Base-by-base conservation (phyloP, 2,113 vertebrate genomes). In the Bambusicola thoracicus region DNA sequence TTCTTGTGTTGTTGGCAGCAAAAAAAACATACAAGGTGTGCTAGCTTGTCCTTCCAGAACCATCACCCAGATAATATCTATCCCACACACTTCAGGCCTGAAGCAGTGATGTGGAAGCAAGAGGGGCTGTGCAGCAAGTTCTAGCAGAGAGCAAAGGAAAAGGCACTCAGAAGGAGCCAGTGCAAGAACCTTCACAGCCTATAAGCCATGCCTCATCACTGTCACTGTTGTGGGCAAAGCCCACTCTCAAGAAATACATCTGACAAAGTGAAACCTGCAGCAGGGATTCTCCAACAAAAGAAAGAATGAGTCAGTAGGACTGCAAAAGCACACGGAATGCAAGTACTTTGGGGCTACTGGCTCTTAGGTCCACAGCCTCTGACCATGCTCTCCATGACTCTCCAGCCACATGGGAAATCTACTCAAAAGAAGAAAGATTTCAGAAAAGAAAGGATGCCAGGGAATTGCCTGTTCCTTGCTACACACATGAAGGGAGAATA, bases 21-120 rank as follows among this genome's bases (percentile, higher is more conserved):
- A 53, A 16, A 29, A 93, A 83, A 22, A 20, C 65, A 90, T n/a
- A 1, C 8, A 62, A 74, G 69, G 78, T 73, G 83, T 96, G 78
- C 70, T 69, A 91, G 81, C 53, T 59, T 68, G 48, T 75, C 94
- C 70, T 92, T 87, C 84, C 92, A 96, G 78, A 94, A 87, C 72
- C 56, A 2, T 81, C 85, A 85, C 34, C 20, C 24, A 78, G 76
- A 83, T 83, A 94, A 72, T 24, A 94, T 78, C 91, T 94, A 53
- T 78, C 41, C 68, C 72, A 75, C 30, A 5, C 29, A 74, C 51
- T 77, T 81, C 72, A 81, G 65, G 79, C 76, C 56, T 43, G 79
- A 91, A 89, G 72, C 78, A 63, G 70, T 27, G 38, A n/a, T 44
- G 53, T 81, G 49, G 66, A 88, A 72, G 51, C 4, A 46, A 89